These are phyloP conservation scores for Grantiella picta DNA, from an alignment of 2,113 vertebrate species.

Conservation along the genomic window DNA sequence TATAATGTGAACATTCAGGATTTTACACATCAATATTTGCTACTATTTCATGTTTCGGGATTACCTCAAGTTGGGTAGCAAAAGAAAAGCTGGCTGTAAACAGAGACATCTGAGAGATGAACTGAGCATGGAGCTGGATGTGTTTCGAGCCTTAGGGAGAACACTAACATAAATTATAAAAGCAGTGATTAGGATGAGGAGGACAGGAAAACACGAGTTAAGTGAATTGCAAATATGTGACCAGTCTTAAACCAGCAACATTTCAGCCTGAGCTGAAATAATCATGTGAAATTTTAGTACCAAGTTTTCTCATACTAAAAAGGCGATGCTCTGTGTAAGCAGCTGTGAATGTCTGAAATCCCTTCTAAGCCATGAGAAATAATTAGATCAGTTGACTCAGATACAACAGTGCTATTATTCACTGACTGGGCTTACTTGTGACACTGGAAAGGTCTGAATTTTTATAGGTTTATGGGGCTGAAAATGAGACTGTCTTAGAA, in stretches of 20 bases:
- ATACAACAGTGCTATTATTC: conserved; percentile 1
- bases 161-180: not conserved
- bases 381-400: conserved; percentile 19
- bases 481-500: not conserved
- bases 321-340: not conserved
- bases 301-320: not conserved
- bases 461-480: not conserved
- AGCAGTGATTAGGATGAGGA: not conserved
- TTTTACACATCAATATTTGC: not conserved
- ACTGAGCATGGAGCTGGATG: not conserved
- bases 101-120: not conserved
- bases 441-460: not conserved
- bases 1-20: not conserved
- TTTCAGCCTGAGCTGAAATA: not conserved
- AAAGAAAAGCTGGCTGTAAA: not conserved
- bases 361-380: conserved; percentile 6
- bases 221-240: not conserved
- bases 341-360: not conserved
- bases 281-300: not conserved
- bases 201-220: not conserved
- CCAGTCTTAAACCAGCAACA: not conserved
- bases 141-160: not conserved
- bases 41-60: not conserved
- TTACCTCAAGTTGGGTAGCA: not conserved
- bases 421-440: not conserved